These are phyloP conservation scores for Amblyjoppa proteus DNA, from an alignment of 2,888 invertebrate species.

Conservation along the genomic window DNA sequence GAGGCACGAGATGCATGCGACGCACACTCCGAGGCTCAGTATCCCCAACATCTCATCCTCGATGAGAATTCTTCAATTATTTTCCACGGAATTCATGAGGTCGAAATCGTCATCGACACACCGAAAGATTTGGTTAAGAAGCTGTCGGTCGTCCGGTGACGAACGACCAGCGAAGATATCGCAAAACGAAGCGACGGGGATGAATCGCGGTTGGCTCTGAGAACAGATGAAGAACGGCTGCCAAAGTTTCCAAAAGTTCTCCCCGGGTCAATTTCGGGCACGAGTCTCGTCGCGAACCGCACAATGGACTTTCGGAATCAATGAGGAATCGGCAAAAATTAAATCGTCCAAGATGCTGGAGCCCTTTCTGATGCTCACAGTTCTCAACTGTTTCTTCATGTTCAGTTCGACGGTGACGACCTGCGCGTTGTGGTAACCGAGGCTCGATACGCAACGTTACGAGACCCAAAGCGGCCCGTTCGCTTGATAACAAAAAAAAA, in stretches of 20 bases:
- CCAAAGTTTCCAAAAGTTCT: neutral
- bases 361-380: constrained; percentile 75
- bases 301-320: constrained; percentile 49
- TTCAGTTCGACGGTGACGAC: constrained; percentile 78
- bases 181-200: too few species aligned
- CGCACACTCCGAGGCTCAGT: constrained; percentile 60
- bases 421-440: constrained; percentile 75
- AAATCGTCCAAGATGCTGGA: constrained; percentile 72
- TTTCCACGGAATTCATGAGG: constrained; percentile 11
- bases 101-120: neutral
- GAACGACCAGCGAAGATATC: neutral
- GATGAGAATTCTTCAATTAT: neutral
- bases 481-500: neutral
- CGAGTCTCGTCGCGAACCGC: constrained; percentile 5
- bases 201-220: constrained; percentile 40
- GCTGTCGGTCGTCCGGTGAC: neutral
- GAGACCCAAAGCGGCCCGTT: neutral
- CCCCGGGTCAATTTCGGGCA: constrained; percentile 22
- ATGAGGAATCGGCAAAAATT: constrained; percentile 19
- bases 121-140: constrained; percentile 55
- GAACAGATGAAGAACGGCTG: constrained; percentile 35
- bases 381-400: constrained; percentile 78
- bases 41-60: constrained; percentile 52
- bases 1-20: constrained; percentile 67
- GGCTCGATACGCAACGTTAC: neutral